Evolutionary conservation across 2,797 vertebrate species (phyloP).

Genomic region (Eulemur mongoz): DNA sequence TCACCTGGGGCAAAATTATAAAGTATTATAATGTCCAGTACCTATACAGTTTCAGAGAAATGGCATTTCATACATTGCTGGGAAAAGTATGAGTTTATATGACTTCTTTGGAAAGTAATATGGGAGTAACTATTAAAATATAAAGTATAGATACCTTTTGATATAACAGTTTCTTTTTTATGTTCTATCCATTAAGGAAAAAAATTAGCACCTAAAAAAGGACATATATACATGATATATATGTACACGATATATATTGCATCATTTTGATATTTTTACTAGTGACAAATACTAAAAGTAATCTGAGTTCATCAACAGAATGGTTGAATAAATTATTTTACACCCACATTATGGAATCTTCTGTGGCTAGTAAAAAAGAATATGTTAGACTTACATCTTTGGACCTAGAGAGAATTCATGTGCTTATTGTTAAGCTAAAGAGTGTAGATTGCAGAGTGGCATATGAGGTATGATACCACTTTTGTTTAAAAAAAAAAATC

Average conservation of each 20-base stretch:
- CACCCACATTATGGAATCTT: background rate
- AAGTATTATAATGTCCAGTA: background rate
- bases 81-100: background rate
- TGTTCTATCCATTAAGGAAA: background rate
- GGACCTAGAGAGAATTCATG: background rate
- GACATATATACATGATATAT: background rate
- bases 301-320: background rate
- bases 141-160: background rate
- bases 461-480: background rate
- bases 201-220: background rate
- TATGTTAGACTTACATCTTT: background rate
- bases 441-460: background rate
- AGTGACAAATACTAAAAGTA: background rate
- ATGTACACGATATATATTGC: background rate
- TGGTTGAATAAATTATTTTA: background rate
- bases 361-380: background rate
- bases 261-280: background rate
- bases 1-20: background rate
- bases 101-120: background rate
- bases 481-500: background rate
- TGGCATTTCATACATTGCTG: background rate
- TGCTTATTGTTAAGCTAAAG: slow-evolving; percentile 21
- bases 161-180: background rate
- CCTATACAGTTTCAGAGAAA: background rate
- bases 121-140: background rate